Percentiles rank a stretch among this genome's conserved stretches.
These are phyloP conservation scores for Xestia rhomboidea DNA, from an alignment of 2,888 invertebrate genomes.

Conservation along the genomic window DNA sequence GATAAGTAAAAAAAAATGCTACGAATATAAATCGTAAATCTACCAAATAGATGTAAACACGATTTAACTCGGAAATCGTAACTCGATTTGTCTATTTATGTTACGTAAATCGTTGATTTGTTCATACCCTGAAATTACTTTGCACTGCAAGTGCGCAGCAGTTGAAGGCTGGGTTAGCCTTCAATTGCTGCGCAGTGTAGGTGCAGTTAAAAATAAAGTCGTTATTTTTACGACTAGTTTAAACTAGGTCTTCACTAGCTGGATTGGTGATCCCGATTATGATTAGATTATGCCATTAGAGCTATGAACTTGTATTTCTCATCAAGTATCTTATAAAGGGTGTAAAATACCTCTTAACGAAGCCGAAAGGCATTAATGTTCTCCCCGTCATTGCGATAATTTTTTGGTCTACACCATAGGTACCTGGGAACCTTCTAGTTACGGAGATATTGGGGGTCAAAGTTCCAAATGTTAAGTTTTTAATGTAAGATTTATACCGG, in stretches of 20 bases:
- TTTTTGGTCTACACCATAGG: no score
- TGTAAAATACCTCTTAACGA: no score
- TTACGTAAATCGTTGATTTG: background rate
- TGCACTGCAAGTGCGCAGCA: background rate
- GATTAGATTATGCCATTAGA: no score
- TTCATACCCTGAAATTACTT: constrained; percentile 4
- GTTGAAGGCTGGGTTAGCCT: background rate
- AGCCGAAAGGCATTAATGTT: no score
- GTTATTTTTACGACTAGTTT: background rate
- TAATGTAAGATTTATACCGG: no score
- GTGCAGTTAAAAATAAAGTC: background rate
- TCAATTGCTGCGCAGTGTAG: background rate
- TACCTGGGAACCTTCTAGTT: no score
- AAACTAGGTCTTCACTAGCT: background rate
- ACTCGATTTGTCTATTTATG: constrained; percentile 3
- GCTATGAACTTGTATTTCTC: background rate
- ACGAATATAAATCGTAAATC: constrained; percentile 56
- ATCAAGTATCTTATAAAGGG: background rate
- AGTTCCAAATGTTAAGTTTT: no score
- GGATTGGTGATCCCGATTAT: background rate
- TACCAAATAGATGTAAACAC: constrained; percentile 19
- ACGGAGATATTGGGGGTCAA: no score
- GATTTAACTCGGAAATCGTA: constrained; percentile 8
- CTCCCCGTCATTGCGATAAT: no score
- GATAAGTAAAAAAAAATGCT: constrained; percentile 67